Percentiles rank a stretch among this genome's conserved stretches.
phyloP scores from a whole-genome alignment of 2,797 vertebrate species.

The Sebastes iracundus region DNA sequence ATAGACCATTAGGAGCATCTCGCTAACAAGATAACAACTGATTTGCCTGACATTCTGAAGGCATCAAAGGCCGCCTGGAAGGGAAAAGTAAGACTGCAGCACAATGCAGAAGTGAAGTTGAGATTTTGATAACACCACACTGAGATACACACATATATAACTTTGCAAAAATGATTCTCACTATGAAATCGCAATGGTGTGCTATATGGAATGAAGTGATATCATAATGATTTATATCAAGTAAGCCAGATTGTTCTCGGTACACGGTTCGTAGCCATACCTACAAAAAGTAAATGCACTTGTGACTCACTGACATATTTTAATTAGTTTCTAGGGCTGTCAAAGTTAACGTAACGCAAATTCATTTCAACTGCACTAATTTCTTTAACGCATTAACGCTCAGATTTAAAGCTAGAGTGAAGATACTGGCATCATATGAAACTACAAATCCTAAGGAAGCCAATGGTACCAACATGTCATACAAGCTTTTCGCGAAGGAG shows the following conservation, averaged over 20 bases:
- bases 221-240: not conserved
- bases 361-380: accelerated
- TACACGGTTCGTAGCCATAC: too few relatives aligned
- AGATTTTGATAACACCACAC: not conserved
- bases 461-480: too few relatives aligned
- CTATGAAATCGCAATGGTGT: not conserved
- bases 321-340: too few relatives aligned
- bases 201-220: not conserved
- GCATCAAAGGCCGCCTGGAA: constrained; percentile 43
- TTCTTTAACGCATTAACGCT: too few relatives aligned
- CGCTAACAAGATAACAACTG: constrained; percentile 72
- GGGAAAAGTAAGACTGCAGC: constrained; percentile 16
- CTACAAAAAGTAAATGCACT: too few relatives aligned
- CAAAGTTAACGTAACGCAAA: too few relatives aligned
- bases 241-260: too few relatives aligned
- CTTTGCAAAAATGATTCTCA: not conserved
- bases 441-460: too few relatives aligned
- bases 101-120: not conserved
- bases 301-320: too few relatives aligned
- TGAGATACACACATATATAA: not conserved
- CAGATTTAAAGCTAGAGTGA: too few relatives aligned
- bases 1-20: constrained; percentile 68
- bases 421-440: too few relatives aligned
- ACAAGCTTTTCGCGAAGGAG: too few relatives aligned
- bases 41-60: constrained; percentile 68